Conservation (phyloP, 2,888 invertebrate genomes). For the Athalia circularis region DNA sequence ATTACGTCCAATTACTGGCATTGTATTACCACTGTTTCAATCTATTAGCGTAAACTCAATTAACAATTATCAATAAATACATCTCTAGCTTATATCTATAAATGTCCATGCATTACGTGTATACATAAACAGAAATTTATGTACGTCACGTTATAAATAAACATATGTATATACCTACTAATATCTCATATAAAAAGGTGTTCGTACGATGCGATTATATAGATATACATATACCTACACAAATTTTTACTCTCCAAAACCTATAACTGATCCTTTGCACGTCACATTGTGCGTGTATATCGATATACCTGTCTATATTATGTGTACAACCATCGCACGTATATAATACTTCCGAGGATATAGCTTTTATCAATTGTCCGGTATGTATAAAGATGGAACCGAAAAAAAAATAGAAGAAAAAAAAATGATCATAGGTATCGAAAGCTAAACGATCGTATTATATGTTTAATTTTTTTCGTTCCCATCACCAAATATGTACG, state of each 20-base stretch:
- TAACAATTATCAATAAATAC: slow-evolving; percentile 17
- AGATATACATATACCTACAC: no score
- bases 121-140: no score
- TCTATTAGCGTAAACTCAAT: slow-evolving; percentile 36
- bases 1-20: slow-evolving; percentile 32
- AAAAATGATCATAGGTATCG: neutral
- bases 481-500: slow-evolving; percentile 18
- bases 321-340: neutral
- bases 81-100: neutral
- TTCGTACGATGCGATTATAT: no score
- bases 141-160: no score
- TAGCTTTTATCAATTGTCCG: slow-evolving; percentile 13
- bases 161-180: no score
- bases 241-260: no score
- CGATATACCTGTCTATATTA: no score
- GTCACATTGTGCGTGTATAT: no score
- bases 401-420: neutral
- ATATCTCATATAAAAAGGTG: no score
- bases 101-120: neutral
- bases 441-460: slow-evolving; percentile 29
- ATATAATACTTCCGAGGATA: neutral
- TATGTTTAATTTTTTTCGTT: neutral
- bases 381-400: neutral
- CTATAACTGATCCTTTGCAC: no score
- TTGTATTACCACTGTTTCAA: slow-evolving; percentile 21